Evolutionary conservation across 2,797 vertebrate genomes (phyloP).

Genomic region (Parauchenoglanis punctatus): DNA sequence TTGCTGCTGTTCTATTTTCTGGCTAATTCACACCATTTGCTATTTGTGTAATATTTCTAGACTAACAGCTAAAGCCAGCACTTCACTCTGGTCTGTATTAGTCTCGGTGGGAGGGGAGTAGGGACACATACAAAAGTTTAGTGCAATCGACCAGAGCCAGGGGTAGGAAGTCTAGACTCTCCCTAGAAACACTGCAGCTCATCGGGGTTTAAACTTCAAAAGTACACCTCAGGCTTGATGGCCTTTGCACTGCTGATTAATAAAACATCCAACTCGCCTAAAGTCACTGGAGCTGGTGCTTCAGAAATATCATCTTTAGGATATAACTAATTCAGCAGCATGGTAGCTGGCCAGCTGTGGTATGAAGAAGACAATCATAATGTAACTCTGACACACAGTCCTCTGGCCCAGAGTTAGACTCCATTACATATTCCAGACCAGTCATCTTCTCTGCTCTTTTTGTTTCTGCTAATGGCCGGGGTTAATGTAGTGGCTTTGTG

Average conservation of each 20-base stretch:
- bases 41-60: not conserved
- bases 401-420: not conserved
- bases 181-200: conserved; percentile 3
- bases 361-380: conserved; percentile 14
- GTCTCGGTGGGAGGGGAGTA: too few relatives aligned
- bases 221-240: not conserved
- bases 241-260: conserved; percentile 35
- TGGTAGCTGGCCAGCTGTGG: not conserved
- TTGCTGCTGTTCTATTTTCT: not conserved
- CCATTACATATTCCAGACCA: conserved; percentile 21
- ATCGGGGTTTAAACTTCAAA: conserved; percentile 8
- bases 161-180: conserved; percentile 17
- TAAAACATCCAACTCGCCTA: conserved; percentile 34
- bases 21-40: not conserved
- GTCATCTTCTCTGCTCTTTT: conserved; percentile 1
- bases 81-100: not conserved
- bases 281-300: conserved; percentile 14
- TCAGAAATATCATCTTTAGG: conserved; percentile 26
- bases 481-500: not conserved
- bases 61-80: not conserved
- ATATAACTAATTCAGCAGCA: conserved; percentile 35
- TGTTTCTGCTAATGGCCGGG: conserved; percentile 7
- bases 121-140: not conserved
- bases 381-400: conserved; percentile 4
- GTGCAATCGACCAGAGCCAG: not conserved